These are phyloP conservation scores for Glyptemys insculpta DNA, from an alignment of 2,797 vertebrate species.

Conservation along the genomic window DNA sequence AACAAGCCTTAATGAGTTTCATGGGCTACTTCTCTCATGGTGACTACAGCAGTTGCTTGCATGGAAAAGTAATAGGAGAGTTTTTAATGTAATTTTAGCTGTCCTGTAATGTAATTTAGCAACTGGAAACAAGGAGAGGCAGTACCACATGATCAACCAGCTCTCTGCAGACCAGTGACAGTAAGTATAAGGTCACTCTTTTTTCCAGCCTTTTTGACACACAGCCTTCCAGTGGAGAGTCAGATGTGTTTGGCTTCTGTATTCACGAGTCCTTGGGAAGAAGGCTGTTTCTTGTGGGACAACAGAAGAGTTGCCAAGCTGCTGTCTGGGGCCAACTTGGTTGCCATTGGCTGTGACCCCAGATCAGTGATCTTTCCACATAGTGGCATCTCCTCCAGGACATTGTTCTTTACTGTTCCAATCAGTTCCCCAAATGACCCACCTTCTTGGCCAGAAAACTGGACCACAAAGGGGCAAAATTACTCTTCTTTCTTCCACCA, in stretches of 20 bases:
- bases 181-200: constrained; percentile 55
- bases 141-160: constrained; percentile 37
- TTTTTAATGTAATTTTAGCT: constrained; percentile 78
- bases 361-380: neutral
- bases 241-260: constrained; percentile 57
- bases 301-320: constrained; percentile 10
- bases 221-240: constrained; percentile 59
- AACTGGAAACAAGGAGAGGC: constrained; percentile 71
- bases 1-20: neutral
- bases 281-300: constrained; percentile 50
- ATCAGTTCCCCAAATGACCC: constrained; percentile 7
- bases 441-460: neutral
- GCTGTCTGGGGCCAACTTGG: neutral
- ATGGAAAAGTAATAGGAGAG: constrained; percentile 73
- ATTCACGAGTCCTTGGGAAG: neutral
- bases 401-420: neutral
- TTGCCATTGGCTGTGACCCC: constrained; percentile 40
- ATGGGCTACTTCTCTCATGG: constrained; percentile 11
- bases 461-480: neutral
- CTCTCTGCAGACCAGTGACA: constrained; percentile 22
- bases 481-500: constrained; percentile 2
- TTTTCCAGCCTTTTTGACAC: constrained; percentile 56
- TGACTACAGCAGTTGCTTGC: constrained; percentile 65
- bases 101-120: constrained; percentile 76
- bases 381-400: neutral